Evolutionary conservation across 1,140 invertebrate genomes (phyloP).

Genomic region (Zophobas atratus): DNA sequence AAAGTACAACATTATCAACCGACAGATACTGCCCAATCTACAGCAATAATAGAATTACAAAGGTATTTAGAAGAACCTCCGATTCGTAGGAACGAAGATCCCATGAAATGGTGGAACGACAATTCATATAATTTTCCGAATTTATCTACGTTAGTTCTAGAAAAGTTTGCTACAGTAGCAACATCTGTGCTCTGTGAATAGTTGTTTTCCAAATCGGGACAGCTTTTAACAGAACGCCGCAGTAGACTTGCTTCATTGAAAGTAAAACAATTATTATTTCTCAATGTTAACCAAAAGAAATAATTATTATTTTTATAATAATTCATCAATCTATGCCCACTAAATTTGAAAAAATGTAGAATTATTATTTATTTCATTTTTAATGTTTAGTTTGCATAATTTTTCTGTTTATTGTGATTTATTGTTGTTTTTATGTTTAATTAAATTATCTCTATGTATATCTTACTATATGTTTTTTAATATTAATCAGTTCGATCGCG

Average conservation of each 20-base stretch:
- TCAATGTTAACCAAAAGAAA: too few species aligned
- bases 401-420: too few species aligned
- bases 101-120: neutral
- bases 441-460: too few species aligned
- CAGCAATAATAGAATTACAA: neutral
- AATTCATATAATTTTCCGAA: neutral
- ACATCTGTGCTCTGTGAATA: neutral
- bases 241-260: neutral
- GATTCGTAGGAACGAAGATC: neutral
- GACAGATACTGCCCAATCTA: neutral
- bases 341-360: too few species aligned
- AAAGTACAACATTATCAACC: neutral
- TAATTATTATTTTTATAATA: too few species aligned
- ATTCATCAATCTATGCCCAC: too few species aligned
- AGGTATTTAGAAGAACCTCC: neutral
- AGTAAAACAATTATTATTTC: neutral
- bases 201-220: slow-evolving; percentile 3
- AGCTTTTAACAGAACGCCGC: neutral
- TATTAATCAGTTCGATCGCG: too few species aligned
- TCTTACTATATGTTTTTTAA: too few species aligned
- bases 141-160: neutral
- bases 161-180: neutral
- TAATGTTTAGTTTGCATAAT: too few species aligned
- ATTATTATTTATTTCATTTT: too few species aligned
- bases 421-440: too few species aligned